Percentiles rank a stretch among this genome's conserved stretches.
Conservation (phyloP, 2,797 vertebrate species). For the Micromesistius poutassou region DNA sequence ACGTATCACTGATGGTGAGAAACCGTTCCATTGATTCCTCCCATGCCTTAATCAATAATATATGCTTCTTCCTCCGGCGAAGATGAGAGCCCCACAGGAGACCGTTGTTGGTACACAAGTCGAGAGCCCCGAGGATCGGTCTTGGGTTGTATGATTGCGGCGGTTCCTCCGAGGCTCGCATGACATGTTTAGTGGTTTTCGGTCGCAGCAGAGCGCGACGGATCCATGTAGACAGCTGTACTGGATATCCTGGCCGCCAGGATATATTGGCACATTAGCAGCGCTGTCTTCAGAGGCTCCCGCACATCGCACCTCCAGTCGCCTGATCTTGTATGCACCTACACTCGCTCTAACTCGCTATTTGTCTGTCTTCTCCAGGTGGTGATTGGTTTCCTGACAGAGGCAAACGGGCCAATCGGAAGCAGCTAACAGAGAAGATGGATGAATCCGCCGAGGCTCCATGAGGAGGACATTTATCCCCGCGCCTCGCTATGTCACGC, state of each 20-base stretch:
- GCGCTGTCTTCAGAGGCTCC: not conserved
- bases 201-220: not conserved
- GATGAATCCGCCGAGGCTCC: slow-evolving; percentile 62
- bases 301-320: not conserved
- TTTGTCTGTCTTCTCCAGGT: slow-evolving; percentile 67
- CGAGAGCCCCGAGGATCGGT: not conserved
- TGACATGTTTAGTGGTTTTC: not conserved
- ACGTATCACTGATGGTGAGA: not conserved
- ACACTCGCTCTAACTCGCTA: slow-evolving; percentile 40
- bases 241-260: not conserved
- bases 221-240: not conserved
- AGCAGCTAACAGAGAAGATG: slow-evolving; percentile 51
- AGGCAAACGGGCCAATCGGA: slow-evolving; percentile 63
- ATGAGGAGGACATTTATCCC: slow-evolving; percentile 64
- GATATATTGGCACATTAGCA: slow-evolving; percentile 5
- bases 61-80: not conserved
- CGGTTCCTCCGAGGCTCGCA: not conserved
- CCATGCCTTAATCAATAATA: slow-evolving; percentile 5
- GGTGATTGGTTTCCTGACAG: slow-evolving; percentile 58
- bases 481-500: slow-evolving; percentile 48
- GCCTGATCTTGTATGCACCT: slow-evolving; percentile 13
- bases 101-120: not conserved
- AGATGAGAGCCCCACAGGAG: not conserved
- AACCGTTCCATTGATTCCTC: not conserved
- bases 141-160: not conserved